These are phyloP conservation scores for Hylyphantes graminicola DNA, from an alignment of 1,140 invertebrate species.

Conservation along the genomic window DNA sequence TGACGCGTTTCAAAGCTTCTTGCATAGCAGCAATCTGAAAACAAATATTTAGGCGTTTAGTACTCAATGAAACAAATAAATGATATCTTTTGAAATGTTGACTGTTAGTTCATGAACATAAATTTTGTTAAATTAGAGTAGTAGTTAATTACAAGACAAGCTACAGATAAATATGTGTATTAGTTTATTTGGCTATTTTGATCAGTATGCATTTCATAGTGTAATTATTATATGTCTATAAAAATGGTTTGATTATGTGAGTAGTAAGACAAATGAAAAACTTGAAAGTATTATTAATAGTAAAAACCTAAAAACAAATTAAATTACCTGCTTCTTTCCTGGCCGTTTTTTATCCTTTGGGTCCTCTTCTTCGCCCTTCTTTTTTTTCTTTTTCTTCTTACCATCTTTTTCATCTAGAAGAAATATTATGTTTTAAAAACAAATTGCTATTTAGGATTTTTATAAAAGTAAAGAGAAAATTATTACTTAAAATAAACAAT, in stretches of 20 bases:
- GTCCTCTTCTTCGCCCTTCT: constrained; percentile 62
- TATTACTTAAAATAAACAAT: not conserved
- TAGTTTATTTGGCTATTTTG: not conserved
- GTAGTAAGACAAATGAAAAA: not conserved
- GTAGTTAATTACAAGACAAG: no score
- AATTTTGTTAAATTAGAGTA: no score
- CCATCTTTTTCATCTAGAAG: constrained; percentile 42
- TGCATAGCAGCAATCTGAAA: constrained; percentile 85
- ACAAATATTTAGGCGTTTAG: not conserved
- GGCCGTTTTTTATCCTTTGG: constrained; percentile 62
- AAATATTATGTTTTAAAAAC: not conserved
- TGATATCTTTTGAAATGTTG: not conserved
- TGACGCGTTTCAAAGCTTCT: constrained; percentile 82
- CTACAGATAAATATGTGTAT: not conserved
- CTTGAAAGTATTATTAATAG: not conserved
- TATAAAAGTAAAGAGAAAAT: not conserved
- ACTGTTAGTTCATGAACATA: no score
- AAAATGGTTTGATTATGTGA: not conserved
- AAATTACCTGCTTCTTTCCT: constrained; percentile 49
- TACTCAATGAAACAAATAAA: not conserved
- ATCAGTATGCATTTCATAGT: not conserved
- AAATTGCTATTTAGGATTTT: no score
- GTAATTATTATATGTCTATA: not conserved
- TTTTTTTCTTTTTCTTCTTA: constrained; percentile 65
- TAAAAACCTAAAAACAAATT: not conserved